phyloP scores from a whole-genome alignment of 2,888 invertebrate species.

The Pachliopta kotzebuea region DNA sequence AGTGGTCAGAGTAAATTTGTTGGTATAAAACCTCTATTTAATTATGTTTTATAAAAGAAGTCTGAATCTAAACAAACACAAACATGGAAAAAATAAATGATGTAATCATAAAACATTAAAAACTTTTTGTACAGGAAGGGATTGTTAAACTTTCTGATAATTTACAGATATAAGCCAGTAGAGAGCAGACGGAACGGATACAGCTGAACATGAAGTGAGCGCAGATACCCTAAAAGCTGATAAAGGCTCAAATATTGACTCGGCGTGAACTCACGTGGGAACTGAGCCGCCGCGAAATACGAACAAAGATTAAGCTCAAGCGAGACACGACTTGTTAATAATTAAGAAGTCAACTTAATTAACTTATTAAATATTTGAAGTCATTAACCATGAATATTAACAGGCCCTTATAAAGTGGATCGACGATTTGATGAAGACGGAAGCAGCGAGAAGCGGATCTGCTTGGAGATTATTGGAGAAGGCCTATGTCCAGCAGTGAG shows the following conservation, averaged over 20 bases:
- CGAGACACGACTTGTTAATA: conserved; percentile 1
- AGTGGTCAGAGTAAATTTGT: no score
- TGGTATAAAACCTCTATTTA: no score
- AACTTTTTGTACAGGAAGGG: not conserved
- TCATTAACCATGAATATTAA: not conserved
- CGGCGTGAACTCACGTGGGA: conserved; percentile 36
- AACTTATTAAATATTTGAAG: not conserved
- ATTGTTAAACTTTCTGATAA: not conserved
- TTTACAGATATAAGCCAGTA: not conserved
- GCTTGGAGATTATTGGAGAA: not conserved
- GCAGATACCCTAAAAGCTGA: conserved; percentile 33
- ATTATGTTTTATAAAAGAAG: no score
- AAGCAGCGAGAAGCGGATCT: not conserved
- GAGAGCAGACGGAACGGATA: conserved; percentile 31
- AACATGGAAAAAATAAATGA: no score
- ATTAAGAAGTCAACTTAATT: not conserved
- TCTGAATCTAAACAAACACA: no score
- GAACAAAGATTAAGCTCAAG: conserved; percentile 10
- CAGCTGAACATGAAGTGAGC: conserved; percentile 21
- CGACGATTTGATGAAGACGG: no score
- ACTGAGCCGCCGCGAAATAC: conserved; percentile 33
- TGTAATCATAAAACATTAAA: no score
- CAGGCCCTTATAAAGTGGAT: no score
- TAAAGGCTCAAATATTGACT: conserved; percentile 39
- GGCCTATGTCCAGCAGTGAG: not conserved